Evolutionary conservation across 2,888 invertebrate genomes (phyloP).

Genomic region (Baronia brevicornis): DNA sequence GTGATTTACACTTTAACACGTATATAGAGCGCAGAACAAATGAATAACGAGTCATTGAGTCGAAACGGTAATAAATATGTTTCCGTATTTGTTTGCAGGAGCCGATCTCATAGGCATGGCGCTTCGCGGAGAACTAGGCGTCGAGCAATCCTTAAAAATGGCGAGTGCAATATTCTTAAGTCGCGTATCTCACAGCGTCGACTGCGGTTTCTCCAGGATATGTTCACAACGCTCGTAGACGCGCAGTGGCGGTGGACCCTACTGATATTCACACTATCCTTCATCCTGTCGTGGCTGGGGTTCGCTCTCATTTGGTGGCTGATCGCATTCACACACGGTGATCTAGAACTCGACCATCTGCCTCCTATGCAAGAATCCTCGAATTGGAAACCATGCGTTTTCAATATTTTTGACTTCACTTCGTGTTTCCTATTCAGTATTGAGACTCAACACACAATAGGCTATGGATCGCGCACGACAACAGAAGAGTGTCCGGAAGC

Average conservation of each 20-base stretch:
- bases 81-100: conserved; percentile 71
- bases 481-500: conserved; percentile 94
- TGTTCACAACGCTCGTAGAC: conserved; percentile 93
- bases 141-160: conserved; percentile 94
- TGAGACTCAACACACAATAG: conserved; percentile 94
- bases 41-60: conserved; percentile 38
- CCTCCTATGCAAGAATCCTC: conserved; percentile 61
- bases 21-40: conserved; percentile 29
- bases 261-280: conserved; percentile 88
- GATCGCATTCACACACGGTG: conserved; percentile 90
- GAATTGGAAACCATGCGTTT: conserved; percentile 87
- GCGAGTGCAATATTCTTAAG: conserved; percentile 96
- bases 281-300: conserved; percentile 89
- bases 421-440: conserved; percentile 94
- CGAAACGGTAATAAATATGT: conserved; percentile 32
- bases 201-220: conserved; percentile 85
- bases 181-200: conserved; percentile 88
- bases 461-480: conserved; percentile 89
- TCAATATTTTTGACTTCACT: conserved; percentile 86
- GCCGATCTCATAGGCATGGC: conserved; percentile 80
- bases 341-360: conserved; percentile 79
- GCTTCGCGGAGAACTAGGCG: conserved; percentile 82
- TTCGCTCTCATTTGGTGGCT: conserved; percentile 93
- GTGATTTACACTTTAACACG: conserved; percentile 57
- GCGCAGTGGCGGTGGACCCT: conserved; percentile 95